Conservation (phyloP, 2,888 invertebrate genomes). For the Apotomis turbidana region DNA sequence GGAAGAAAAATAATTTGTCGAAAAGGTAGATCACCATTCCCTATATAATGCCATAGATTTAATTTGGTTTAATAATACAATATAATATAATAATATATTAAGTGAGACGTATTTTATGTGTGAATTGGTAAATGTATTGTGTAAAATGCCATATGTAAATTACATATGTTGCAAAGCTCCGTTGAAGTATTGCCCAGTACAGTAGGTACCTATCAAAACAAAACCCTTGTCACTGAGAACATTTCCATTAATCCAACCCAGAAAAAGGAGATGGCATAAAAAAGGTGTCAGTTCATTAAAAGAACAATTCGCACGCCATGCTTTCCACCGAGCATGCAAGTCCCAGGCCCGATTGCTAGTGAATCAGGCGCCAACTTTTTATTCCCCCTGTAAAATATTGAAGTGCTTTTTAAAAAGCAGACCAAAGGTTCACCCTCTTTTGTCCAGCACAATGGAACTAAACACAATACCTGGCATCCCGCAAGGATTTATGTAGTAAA, state of each 20-base stretch:
- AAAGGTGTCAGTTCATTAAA: slow-evolving; percentile 37
- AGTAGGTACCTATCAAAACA: neutral
- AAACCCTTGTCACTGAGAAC: neutral
- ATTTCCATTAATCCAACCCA: slow-evolving; percentile 4
- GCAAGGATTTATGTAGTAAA: slow-evolving; percentile 22
- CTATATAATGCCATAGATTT: no score
- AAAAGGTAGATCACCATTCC: no score
- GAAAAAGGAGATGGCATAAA: slow-evolving; percentile 20
- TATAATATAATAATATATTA: no score
- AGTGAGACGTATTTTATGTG: no score
- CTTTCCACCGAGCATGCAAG: slow-evolving; percentile 35
- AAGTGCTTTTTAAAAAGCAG: slow-evolving; percentile 38
- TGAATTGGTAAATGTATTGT: no score
- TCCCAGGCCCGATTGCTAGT: slow-evolving; percentile 33
- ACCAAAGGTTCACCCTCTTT: slow-evolving; percentile 37
- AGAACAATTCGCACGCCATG: slow-evolving; percentile 21
- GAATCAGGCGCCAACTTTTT: slow-evolving; percentile 37
- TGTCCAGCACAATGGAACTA: slow-evolving; percentile 27
- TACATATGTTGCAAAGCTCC: no score
- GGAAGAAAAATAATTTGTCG: no score
- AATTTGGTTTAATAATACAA: neutral
- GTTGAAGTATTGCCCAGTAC: no score
- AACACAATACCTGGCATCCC: slow-evolving; percentile 33
- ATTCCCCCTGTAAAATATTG: slow-evolving; percentile 31
- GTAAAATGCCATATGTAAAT: no score